Conservation (phyloP, 2,797 vertebrate species). For the Anguilla marmorata region DNA sequence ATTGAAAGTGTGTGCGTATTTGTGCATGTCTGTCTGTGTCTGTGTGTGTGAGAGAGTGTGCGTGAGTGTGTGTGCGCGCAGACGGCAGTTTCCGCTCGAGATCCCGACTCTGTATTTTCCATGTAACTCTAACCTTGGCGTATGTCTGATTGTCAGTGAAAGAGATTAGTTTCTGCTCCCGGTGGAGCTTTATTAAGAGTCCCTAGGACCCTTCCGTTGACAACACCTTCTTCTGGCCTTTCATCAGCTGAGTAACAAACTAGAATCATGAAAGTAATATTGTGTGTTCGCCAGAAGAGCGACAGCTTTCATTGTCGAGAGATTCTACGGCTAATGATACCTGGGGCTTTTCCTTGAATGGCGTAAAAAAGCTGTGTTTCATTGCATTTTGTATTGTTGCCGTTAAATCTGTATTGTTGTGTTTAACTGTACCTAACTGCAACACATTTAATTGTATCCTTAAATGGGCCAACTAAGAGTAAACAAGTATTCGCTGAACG, state of each 20-base stretch:
- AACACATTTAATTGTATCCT: not conserved
- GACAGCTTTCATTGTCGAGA: not conserved
- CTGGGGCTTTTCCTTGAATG: not conserved
- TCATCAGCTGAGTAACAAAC: constrained; percentile 25
- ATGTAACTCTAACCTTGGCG: constrained; percentile 24
- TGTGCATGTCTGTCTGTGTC: not conserved
- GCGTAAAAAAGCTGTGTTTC: not conserved
- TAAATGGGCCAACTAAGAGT: not conserved
- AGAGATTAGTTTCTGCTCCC: constrained; percentile 28
- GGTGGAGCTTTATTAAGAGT: constrained; percentile 21
- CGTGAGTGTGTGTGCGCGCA: not conserved
- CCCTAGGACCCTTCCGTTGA: constrained; percentile 36
- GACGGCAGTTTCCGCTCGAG: constrained; percentile 13
- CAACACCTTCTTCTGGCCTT: constrained; percentile 28
- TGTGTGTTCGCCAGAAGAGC: constrained; percentile 5
- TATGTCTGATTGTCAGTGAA: constrained; percentile 33
- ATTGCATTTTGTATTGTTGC: not conserved
- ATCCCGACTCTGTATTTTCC: constrained; percentile 26
- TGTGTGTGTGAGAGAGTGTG: constrained; percentile 22
- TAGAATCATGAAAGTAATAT: not conserved
- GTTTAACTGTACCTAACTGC: not conserved
- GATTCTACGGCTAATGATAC: not conserved
- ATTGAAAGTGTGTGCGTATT: constrained; percentile 17
- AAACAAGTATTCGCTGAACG: not conserved
- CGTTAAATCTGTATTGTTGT: not conserved